phyloP scores from a whole-genome alignment of 2,888 invertebrate species.

The Mamestra brassicae region DNA sequence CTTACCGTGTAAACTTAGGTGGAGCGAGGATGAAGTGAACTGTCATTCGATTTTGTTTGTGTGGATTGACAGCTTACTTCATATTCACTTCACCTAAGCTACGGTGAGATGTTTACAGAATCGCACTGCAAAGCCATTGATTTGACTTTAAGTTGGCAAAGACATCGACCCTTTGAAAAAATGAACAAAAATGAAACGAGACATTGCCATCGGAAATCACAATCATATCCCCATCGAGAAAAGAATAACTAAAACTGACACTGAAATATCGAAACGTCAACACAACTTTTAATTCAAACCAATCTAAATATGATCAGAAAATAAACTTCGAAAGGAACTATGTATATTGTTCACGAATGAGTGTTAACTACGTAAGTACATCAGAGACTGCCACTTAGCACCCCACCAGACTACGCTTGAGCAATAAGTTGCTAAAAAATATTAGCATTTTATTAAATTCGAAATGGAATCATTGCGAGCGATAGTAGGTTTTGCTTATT shows the following conservation, averaged over 20 bases:
- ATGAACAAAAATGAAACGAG: background rate
- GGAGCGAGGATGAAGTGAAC: too few relatives aligned
- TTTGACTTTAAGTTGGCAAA: background rate
- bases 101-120: too few relatives aligned
- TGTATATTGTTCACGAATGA: constrained; percentile 46
- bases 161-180: background rate
- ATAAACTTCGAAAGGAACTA: constrained; percentile 31
- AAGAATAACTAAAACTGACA: constrained; percentile 32
- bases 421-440: constrained; percentile 60
- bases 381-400: constrained; percentile 44
- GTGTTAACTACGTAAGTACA: constrained; percentile 49
- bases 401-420: constrained; percentile 62
- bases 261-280: constrained; percentile 21
- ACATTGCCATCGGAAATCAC: constrained; percentile 13
- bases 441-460: constrained; percentile 51
- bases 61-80: too few relatives aligned
- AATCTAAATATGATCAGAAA: constrained; percentile 31
- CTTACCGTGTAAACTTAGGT: too few relatives aligned
- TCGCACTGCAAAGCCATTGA: background rate
- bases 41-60: too few relatives aligned
- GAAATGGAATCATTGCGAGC: constrained; percentile 13
- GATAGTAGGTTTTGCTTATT: constrained; percentile 7
- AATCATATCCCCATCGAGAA: constrained; percentile 28
- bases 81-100: too few relatives aligned
- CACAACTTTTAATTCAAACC: constrained; percentile 46